Conservation (phyloP, 2,888 invertebrate genomes). For the Eristalis tenax region DNA sequence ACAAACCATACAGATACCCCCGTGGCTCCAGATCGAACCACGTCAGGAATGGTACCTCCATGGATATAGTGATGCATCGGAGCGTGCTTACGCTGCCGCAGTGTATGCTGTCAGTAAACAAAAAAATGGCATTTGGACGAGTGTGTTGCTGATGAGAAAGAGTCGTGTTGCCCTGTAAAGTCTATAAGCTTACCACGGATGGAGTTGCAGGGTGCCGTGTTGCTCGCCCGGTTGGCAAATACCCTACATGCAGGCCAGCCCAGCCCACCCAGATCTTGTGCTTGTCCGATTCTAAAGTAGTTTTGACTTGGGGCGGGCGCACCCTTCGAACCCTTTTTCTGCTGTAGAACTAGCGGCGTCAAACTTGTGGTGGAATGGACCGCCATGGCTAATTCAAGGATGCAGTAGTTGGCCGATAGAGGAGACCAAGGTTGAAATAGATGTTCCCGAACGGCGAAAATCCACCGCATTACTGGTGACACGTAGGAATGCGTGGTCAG, state of each 20-base stretch:
- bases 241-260: too few species aligned
- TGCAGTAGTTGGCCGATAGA: too few species aligned
- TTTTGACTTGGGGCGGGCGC: neutral
- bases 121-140: neutral
- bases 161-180: constrained; percentile 10
- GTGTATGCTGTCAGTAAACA: constrained; percentile 7
- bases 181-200: constrained; percentile 2
- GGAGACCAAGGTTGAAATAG: too few species aligned
- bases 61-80: constrained; percentile 15
- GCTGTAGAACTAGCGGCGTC: too few species aligned
- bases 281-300: neutral
- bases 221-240: neutral
- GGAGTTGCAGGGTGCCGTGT: neutral
- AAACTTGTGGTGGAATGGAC: too few species aligned
- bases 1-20: neutral
- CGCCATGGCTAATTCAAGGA: too few species aligned
- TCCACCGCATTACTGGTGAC: too few species aligned
- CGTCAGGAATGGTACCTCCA: neutral
- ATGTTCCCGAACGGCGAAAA: too few species aligned
- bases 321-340: too few species aligned
- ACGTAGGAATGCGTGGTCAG: too few species aligned
- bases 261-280: too few species aligned
- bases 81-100: constrained; percentile 17
- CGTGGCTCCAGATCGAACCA: neutral
- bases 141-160: constrained; percentile 3